Base-by-base conservation (phyloP, 2,888 invertebrate genomes). In the Creontiades dilutus region DNA sequence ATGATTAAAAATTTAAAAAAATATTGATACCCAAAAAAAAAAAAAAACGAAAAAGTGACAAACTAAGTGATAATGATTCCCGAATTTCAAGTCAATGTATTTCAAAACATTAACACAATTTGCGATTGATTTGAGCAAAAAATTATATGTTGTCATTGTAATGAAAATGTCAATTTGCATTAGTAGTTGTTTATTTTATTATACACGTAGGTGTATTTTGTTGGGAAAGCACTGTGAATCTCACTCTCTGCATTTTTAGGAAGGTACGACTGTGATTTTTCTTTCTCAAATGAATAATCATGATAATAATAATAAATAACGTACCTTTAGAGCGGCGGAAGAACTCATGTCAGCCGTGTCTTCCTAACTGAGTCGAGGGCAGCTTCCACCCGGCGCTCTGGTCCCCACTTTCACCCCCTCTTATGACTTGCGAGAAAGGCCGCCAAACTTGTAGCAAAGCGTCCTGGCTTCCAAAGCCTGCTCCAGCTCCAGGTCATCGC, bases 341-440 rank as follows among this genome's bases (percentile, higher is more conserved):
- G 88, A 88, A 88, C 88, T 88, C 88, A 88, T 88, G 88, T 88
- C 80, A 88, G 88, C 76, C 76, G 88, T 80, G 78, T 88, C 88
- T 88, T 88, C 88, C 88, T 48, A 80, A 88, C 88, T 88, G 88
- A 88, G 88, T 76, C 52, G 48, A 52, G 52, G 55, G 78, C 88
- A 88, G 78, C 52, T 88, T 88, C 88, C 88, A 88, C 78, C 80
- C 88, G 61, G 76, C 88, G 55, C 76, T 78, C 52, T 52, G 88
- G 88, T 76, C 76, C 80, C 88, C 80, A 88, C 88, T 88, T 88
- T 88, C 88, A 52, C 76, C 88, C 88, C 88, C 78, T 61, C 88
- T 86, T 86, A 19, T 28, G 75, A 86, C 86, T 37, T 46, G 87
- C 88, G 52, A 76, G 88, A 88, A 88, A 88, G 88, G 88, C 88